Evolutionary conservation across 2,113 vertebrate species (phyloP), one percentile per base, ranked within the genome.

Genomic region (Edolisoma coerulescens): DNA sequence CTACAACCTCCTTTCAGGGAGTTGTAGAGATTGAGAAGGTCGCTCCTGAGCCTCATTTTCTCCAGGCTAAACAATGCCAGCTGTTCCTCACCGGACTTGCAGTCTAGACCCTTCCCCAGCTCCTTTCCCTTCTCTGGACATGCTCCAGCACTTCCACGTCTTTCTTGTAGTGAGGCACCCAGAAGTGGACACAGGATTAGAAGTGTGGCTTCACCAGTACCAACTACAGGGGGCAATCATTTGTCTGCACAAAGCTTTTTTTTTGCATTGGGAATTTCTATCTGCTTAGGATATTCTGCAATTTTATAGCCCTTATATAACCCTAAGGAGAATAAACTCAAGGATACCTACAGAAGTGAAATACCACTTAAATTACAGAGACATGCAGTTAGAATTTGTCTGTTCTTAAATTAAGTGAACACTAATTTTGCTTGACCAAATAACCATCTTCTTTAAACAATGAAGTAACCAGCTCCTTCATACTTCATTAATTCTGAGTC

Each of bases 191-290:
- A 35, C 20, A 47, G 4, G 23, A 47, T 52, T 13, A 6, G 5
- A 89, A 21, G 28, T 24, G 12, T 21, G 18, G 11, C 27, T 67
- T 54, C 26, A 53, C 14, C 41, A 54, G 24, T 41, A 23, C 7
- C 16, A 24, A 39, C 19, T 14, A 61, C 8, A 70, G 33, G 12
- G 16, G 13, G 2, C 11, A 22, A 19, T 76, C 0, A 68, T n/a
- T n/a, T n/a, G n/a, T n/a, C n/a, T n/a, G n/a, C 1, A 1, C 2
- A 35, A 86, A 53, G 1, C 2, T 54, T 74, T 47, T 20, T 24
- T 23, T 30, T 73, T 35, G 44, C 11, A 19, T 14, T 87, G 35
- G 32, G n/a, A 77, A 30, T 54, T 74, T 21, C 7, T 45, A 5
- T 54, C 69, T 59, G 6, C 22, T 84, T 35, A 33, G 11, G 24